A percentile compares a stretch with the other conserved stretches of the same genome.
Evolutionary conservation across 92 coral and sea anemone genomes (phyloP).

Genomic region (Umimayanthus chanpuru): DNA sequence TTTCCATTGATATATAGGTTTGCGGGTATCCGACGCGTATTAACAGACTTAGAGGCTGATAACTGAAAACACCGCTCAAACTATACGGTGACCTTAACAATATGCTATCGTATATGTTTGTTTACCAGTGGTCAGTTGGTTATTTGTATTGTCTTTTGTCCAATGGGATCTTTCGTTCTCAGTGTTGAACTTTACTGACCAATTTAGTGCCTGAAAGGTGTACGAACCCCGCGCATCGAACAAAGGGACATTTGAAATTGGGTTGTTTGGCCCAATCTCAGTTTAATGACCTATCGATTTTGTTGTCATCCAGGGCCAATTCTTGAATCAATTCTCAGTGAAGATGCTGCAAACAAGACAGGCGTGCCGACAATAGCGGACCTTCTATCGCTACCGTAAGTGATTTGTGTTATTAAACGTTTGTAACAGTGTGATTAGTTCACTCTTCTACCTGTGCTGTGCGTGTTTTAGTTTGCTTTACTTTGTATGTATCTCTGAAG

Average conservation of each 20-base stretch:
- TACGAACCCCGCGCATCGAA: background rate
- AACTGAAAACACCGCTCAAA: too few species aligned
- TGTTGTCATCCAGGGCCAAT: constrained; percentile 65
- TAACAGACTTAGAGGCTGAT: too few species aligned
- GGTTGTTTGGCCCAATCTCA: background rate
- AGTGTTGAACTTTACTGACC: too few species aligned
- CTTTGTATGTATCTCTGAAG: background rate
- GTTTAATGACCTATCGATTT: background rate
- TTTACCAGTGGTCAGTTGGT: too few species aligned
- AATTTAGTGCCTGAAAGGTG: too few species aligned
- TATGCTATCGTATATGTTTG: too few species aligned
- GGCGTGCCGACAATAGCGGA: constrained; percentile 86
- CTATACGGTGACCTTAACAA: too few species aligned
- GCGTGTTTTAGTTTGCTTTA: too few species aligned
- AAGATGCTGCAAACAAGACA: constrained; percentile 81
- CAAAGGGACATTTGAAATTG: background rate
- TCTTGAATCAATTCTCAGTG: constrained; percentile 81
- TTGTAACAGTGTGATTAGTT: background rate
- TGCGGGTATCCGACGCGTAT: too few species aligned
- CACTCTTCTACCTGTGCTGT: background rate
- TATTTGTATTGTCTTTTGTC: too few species aligned
- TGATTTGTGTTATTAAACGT: background rate
- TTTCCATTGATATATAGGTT: too few species aligned
- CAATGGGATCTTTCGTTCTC: too few species aligned
- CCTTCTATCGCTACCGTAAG: constrained; percentile 89